Evolutionary conservation across 2,797 vertebrate genomes (phyloP).

Genomic region (Acanthornis magna): DNA sequence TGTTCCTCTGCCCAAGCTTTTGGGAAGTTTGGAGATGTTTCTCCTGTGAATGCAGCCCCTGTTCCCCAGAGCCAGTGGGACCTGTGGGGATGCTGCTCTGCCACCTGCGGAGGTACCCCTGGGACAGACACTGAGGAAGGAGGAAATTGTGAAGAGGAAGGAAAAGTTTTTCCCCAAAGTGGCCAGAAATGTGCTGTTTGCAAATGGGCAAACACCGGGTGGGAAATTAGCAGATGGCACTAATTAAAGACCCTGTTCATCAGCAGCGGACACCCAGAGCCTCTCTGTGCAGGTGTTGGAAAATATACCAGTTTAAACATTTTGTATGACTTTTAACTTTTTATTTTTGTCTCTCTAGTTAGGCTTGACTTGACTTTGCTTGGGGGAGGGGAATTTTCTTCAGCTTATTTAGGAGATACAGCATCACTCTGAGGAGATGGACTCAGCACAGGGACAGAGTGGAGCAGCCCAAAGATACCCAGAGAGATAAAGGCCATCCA

Average conservation of each 20-base stretch:
- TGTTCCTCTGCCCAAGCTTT: background rate
- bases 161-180: background rate
- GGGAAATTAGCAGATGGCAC: background rate
- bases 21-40: background rate
- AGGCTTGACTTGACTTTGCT: too few species aligned
- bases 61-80: background rate
- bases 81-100: background rate
- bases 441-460: too few species aligned
- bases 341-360: too few species aligned
- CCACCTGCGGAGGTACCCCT: background rate
- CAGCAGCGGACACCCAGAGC: background rate
- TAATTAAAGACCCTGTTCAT: background rate
- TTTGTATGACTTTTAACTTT: too few species aligned
- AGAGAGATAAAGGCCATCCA: too few species aligned
- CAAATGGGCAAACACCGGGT: background rate
- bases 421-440: too few species aligned
- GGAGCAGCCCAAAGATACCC: too few species aligned
- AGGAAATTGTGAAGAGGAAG: background rate
- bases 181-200: background rate
- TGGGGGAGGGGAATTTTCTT: too few species aligned
- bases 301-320: too few species aligned
- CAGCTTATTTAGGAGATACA: too few species aligned
- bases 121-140: background rate
- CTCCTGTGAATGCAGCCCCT: background rate
- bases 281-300: background rate